Evolutionary conservation across 2,888 invertebrate genomes (phyloP).

Genomic region (Operophtera brumata): DNA sequence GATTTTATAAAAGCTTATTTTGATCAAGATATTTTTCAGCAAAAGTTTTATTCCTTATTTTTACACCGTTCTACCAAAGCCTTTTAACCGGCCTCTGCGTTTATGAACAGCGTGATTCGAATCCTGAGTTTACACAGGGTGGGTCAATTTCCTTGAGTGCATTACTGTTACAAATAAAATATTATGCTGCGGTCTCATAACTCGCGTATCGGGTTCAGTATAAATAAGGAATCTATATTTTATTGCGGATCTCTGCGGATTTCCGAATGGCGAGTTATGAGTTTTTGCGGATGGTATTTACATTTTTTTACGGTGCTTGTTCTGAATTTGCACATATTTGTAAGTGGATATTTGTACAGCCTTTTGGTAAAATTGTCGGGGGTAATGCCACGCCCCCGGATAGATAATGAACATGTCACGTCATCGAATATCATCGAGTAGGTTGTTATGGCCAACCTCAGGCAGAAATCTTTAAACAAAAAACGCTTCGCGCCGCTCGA

Average conservation of each 20-base stretch:
- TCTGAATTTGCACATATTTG: constrained; percentile 6
- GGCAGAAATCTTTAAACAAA: no score
- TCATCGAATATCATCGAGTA: no score
- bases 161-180: constrained; percentile 54
- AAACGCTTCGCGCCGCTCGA: no score
- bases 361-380: no score
- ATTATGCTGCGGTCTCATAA: constrained; percentile 48
- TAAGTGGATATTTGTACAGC: not conserved
- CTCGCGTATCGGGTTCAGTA: constrained; percentile 42
- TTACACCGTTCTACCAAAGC: not conserved
- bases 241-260: constrained; percentile 49
- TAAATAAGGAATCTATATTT: constrained; percentile 54
- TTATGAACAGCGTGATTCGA: constrained; percentile 11
- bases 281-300: constrained; percentile 40
- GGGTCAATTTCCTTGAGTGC: constrained; percentile 65
- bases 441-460: no score
- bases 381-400: no score
- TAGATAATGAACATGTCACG: no score
- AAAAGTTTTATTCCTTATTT: no score
- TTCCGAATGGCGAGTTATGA: constrained; percentile 37
- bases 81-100: not conserved
- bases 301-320: constrained; percentile 30
- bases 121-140: constrained; percentile 38
- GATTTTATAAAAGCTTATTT: no score
- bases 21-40: no score